phyloP scores from a whole-genome alignment of 2,797 vertebrate genomes.

The Lutjanus argentimaculatus region DNA sequence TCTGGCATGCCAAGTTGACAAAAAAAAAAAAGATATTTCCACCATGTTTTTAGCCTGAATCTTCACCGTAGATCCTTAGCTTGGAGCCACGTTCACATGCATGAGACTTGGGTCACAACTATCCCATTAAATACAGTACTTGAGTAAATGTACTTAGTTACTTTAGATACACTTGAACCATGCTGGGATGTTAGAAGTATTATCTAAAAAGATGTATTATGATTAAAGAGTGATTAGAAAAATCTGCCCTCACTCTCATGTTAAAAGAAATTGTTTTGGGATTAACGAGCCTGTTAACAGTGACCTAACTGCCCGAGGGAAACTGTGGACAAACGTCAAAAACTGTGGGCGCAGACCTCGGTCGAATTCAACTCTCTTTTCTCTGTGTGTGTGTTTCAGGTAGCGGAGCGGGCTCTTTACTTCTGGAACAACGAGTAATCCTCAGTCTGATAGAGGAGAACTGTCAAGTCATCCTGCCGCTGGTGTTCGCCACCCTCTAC shows the following conservation, averaged over 20 bases:
- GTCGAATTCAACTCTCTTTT: neutral
- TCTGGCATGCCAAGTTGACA: too few relatives aligned
- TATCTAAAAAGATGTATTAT: too few relatives aligned
- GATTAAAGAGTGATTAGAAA: neutral
- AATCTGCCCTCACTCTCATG: neutral
- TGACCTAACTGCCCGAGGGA: neutral
- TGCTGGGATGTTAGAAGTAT: too few relatives aligned
- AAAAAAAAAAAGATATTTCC: too few relatives aligned
- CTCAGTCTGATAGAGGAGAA: conserved; percentile 96
- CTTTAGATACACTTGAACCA: neutral
- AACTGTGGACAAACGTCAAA: neutral
- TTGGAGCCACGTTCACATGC: too few relatives aligned
- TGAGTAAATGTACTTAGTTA: too few relatives aligned
- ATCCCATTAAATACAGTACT: too few relatives aligned
- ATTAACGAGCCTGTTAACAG: neutral
- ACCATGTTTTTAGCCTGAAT: too few relatives aligned
- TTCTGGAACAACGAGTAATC: conserved; percentile 99
- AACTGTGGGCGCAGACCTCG: neutral
- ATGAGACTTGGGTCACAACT: too few relatives aligned
- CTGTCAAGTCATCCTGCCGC: conserved; percentile 94
- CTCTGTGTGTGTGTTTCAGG: conserved; percentile 79
- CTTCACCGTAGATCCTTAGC: too few relatives aligned
- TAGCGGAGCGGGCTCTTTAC: conserved; percentile 96
- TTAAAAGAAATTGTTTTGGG: neutral
- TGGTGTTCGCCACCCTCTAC: conserved; percentile 95